Evolutionary conservation across 2,797 vertebrate species (phyloP), one percentile per base, ranked within the genome.

Genomic region (Acipenser oxyrinchus): DNA sequence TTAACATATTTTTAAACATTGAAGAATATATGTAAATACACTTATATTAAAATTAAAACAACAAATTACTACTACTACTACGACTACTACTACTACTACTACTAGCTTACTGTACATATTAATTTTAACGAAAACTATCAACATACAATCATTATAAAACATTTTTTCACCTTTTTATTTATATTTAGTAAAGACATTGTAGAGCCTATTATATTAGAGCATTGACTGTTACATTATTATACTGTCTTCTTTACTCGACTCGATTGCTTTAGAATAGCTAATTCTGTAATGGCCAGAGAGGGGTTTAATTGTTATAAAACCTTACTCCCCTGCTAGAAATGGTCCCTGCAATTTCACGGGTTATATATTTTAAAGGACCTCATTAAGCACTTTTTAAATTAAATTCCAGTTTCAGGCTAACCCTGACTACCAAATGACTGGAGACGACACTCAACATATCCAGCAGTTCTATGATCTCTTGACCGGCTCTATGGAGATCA

Each of bases 401-500:
- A 87, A 89, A 91, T 91, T 91, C 89, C 92, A 99, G 97, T 99
- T 99, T 85, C 96, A 99, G 88, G 93, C 95, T n/a, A 98, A 93
- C 89, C 94, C 96, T 78, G 97, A 99, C 86, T 98, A 94, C 90
- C 97, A 99, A 84, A 88, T 98, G 92, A 91, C 90, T 78, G 95
- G 96, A 73, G 96, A 98, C 73, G 96, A 98, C 89, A 97, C 95
- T 59, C 95, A 98, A 81, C 95, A 98, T 78, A 97, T 99, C 87
- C 97, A 98, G 87, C 97, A 98, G 83, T 99, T 99, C 92, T 99
- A 99, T 58, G 95, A 99, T 80, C 94, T 99, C 68, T 80, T 99
- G 75, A 99, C 95, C 70, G 95, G 95, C 81, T 99, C 97, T 87
- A 99, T 99, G 97, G 97, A 99, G 90, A 98, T 99, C 85, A 99